These are phyloP conservation scores for Chloroceryle inda DNA, from an alignment of 2,797 vertebrate genomes.

Conservation along the genomic window DNA sequence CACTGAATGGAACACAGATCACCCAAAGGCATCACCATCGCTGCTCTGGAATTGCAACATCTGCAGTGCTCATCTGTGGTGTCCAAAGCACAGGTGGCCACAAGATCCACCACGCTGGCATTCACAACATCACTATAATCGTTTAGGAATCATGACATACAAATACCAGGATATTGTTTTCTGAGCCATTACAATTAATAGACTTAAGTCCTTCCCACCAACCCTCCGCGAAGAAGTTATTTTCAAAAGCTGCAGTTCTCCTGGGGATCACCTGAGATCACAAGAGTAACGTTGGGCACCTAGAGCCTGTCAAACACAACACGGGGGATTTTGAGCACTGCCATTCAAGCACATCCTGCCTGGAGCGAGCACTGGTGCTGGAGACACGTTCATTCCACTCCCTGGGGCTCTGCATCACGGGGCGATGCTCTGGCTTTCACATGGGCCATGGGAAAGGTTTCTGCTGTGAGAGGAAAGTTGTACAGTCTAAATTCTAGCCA, in stretches of 20 bases:
- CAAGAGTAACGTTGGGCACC: accelerated
- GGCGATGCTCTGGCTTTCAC: not conserved
- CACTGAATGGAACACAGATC: not conserved
- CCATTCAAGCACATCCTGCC: not conserved
- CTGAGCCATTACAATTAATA: not conserved
- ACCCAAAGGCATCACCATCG: not conserved
- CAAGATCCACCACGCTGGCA: not conserved
- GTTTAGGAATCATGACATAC: accelerated
- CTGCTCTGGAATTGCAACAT: not conserved
- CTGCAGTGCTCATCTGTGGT: accelerated
- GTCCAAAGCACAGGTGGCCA: not conserved
- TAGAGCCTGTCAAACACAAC: not conserved
- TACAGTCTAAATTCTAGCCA: not conserved
- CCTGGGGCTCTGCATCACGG: not conserved
- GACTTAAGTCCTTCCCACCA: not conserved
- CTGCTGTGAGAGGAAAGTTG: not conserved
- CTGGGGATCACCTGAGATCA: not conserved
- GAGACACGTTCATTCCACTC: not conserved
- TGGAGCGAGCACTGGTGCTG: not conserved
- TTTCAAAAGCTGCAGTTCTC: not conserved
- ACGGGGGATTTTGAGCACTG: not conserved
- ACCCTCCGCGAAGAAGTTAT: not conserved
- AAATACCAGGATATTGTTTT: not conserved
- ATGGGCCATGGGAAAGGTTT: not conserved
- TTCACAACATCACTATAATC: not conserved